Conservation (phyloP, 2,797 vertebrate species). For the Gorsachius magnificus region DNA sequence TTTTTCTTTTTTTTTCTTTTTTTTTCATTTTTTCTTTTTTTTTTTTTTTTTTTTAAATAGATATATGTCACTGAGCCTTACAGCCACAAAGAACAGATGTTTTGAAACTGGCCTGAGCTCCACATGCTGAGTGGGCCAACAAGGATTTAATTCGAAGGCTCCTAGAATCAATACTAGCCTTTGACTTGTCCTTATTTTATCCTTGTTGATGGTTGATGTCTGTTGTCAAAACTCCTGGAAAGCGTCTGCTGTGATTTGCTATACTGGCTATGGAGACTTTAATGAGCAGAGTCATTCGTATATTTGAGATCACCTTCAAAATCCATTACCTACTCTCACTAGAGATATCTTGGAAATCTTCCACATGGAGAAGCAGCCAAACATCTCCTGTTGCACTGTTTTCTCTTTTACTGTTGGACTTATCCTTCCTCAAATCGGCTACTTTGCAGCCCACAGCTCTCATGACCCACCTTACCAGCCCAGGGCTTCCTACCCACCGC, state of each 20-base stretch:
- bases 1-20: not conserved
- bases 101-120: constrained; percentile 20
- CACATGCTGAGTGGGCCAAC: constrained; percentile 32
- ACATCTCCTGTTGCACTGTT: not conserved
- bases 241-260: constrained; percentile 55
- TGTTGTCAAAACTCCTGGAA: constrained; percentile 66
- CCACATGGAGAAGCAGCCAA: not conserved
- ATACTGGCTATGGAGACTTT: constrained; percentile 21
- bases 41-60: not conserved
- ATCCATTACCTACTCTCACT: constrained; percentile 42
- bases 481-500: not conserved
- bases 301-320: constrained; percentile 63
- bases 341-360: constrained; percentile 39
- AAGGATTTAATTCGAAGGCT: constrained; percentile 54
- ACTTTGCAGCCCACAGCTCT: not conserved
- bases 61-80: constrained; percentile 7
- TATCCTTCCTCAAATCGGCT: not conserved
- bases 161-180: constrained; percentile 59
- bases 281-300: constrained; percentile 39
- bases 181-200: constrained; percentile 67
- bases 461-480: not conserved
- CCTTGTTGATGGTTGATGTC: constrained; percentile 65
- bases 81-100: not conserved
- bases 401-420: not conserved
- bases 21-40: not conserved